These are phyloP conservation scores for Atrina japonica DNA, from an alignment of 2,888 invertebrate genomes.

Conservation along the genomic window DNA sequence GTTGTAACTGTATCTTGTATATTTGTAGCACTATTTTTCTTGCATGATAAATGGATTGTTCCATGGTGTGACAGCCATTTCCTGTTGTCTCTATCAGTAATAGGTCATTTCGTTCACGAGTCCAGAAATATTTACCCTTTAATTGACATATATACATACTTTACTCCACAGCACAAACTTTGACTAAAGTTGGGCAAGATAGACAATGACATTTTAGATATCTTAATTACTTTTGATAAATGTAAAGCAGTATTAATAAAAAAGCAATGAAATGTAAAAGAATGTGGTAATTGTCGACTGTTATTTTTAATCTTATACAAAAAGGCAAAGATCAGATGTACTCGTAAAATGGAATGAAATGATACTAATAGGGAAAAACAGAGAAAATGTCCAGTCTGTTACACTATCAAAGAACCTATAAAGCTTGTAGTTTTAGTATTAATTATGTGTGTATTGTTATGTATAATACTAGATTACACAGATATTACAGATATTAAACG, in stretches of 20 bases:
- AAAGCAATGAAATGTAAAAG: no score
- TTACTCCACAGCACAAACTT: no score
- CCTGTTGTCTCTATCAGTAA: slow-evolving; percentile 52
- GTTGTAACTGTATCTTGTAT: no score
- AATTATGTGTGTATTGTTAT: slow-evolving; percentile 13
- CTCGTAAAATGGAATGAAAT: slow-evolving; percentile 12
- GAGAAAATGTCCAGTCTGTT: slow-evolving; percentile 50
- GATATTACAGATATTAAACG: slow-evolving; percentile 12
- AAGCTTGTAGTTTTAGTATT: slow-evolving; percentile 23
- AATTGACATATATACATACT: no score
- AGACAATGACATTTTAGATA: no score
- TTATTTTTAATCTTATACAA: no score
- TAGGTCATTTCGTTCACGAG: slow-evolving; percentile 35
- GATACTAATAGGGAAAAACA: slow-evolving; percentile 32
- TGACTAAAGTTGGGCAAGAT: no score
- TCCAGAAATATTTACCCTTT: no score
- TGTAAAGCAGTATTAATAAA: no score
- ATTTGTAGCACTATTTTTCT: slow-evolving; percentile 21
- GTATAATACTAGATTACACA: not conserved
- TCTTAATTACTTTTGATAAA: no score
- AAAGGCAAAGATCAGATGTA: no score
- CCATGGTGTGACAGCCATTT: slow-evolving; percentile 74
- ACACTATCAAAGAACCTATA: slow-evolving; percentile 33
- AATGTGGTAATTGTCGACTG: no score
- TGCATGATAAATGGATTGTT: slow-evolving; percentile 39